Evolutionary conservation across 2,113 vertebrate genomes (phyloP).

Genomic region (Solea solea): DNA sequence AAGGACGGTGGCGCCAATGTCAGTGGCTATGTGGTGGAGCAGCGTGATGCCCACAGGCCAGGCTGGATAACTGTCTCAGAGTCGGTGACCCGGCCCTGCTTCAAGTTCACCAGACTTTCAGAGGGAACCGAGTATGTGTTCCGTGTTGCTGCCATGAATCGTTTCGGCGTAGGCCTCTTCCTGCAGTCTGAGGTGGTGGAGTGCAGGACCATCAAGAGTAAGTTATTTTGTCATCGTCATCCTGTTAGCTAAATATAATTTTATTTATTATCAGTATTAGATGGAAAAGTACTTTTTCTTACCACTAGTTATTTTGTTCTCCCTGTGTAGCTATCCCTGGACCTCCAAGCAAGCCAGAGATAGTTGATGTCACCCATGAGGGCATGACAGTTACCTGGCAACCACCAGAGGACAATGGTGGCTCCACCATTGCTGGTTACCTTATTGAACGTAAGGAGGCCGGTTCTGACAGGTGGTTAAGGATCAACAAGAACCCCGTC

Average conservation of each 20-base stretch:
- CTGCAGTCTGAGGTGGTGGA: constrained; percentile 96
- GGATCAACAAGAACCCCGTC: constrained; percentile 92
- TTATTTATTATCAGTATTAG: neutral
- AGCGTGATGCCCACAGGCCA: constrained; percentile 93
- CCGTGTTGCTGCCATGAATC: constrained; percentile 96
- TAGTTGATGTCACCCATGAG: constrained; percentile 93
- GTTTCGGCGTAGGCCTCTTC: constrained; percentile 94
- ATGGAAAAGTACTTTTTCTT: neutral
- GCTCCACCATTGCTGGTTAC: constrained; percentile 91
- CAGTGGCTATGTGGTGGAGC: constrained; percentile 95
- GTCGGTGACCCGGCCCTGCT: constrained; percentile 93
- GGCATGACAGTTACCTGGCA: constrained; percentile 98
- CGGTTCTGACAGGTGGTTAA: constrained; percentile 93
- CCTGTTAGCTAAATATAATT: neutral
- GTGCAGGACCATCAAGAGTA: constrained; percentile 95
- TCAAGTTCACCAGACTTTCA: constrained; percentile 91
- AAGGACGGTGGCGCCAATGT: constrained; percentile 95
- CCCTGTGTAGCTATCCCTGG: constrained; percentile 87
- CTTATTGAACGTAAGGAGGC: constrained; percentile 97
- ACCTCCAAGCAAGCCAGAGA: constrained; percentile 90
- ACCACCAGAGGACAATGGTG: constrained; percentile 91
- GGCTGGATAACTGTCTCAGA: constrained; percentile 96
- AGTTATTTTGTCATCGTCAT: constrained; percentile 67
- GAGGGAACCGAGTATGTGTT: constrained; percentile 98
- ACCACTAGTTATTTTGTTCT: neutral